These are phyloP conservation scores for Wiebesia pumilae DNA, from an alignment of 1,140 invertebrate genomes.

Conservation along the genomic window DNA sequence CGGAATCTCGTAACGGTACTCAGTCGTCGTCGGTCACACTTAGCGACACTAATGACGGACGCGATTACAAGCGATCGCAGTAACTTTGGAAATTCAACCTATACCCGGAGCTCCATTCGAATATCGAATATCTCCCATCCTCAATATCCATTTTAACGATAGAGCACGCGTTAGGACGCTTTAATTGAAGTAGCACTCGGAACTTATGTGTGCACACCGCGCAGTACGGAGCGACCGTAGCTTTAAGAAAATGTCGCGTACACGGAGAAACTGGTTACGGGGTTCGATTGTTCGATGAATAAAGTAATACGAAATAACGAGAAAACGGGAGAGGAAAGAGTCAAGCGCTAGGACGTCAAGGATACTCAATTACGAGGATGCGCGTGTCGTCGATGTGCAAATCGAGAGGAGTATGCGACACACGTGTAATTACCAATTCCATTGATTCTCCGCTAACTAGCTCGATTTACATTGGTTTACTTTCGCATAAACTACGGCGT, in stretches of 20 bases:
- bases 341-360: not conserved
- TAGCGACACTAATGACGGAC: slow-evolving; percentile 63
- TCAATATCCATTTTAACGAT: slow-evolving; percentile 42
- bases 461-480: slow-evolving; percentile 31
- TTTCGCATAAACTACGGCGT: not conserved
- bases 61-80: slow-evolving; percentile 61
- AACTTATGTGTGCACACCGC: not conserved
- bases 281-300: slow-evolving; percentile 23
- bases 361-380: slow-evolving; percentile 23
- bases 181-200: slow-evolving; percentile 51
- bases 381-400: not conserved
- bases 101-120: not conserved
- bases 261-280: not conserved
- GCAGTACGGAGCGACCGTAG: not conserved
- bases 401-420: not conserved
- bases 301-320: not conserved
- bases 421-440: slow-evolving; percentile 20
- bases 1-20: slow-evolving; percentile 60
- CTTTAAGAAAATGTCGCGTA: not conserved
- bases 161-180: slow-evolving; percentile 57
- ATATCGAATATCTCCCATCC: not conserved
- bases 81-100: slow-evolving; percentile 63
- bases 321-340: not conserved
- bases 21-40: slow-evolving; percentile 44
- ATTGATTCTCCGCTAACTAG: slow-evolving; percentile 10